phyloP scores from a whole-genome alignment of 2,888 invertebrate genomes.

The Mellilla xanthometata region DNA sequence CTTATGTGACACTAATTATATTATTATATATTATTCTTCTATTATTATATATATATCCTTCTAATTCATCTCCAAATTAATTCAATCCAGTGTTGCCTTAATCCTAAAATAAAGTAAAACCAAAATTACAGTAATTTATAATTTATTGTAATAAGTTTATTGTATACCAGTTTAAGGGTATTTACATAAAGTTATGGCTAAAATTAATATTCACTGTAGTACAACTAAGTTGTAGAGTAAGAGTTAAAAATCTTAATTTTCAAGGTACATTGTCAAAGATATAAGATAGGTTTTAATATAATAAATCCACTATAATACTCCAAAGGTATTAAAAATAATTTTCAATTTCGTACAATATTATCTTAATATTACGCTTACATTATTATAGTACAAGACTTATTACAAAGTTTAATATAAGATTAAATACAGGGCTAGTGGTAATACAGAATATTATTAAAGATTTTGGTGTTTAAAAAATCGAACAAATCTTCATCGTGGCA shows the following conservation, averaged over 20 bases:
- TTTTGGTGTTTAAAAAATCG: too few species aligned
- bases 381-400: slow-evolving; percentile 77
- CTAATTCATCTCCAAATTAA: too few species aligned
- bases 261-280: slow-evolving; percentile 31
- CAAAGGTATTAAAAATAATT: slow-evolving; percentile 74
- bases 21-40: too few species aligned
- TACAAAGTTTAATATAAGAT: slow-evolving; percentile 66
- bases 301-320: slow-evolving; percentile 61
- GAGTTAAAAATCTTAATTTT: slow-evolving; percentile 38
- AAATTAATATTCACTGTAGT: slow-evolving; percentile 58
- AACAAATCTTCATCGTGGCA: too few species aligned
- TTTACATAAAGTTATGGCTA: slow-evolving; percentile 67
- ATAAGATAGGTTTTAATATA: slow-evolving; percentile 21
- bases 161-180: slow-evolving; percentile 63
- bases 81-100: too few species aligned
- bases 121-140: slow-evolving; percentile 60
- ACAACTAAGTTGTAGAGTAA: slow-evolving; percentile 61
- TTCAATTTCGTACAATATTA: slow-evolving; percentile 60
- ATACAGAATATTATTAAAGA: slow-evolving; percentile 44
- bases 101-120: slow-evolving; percentile 39
- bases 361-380: slow-evolving; percentile 53
- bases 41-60: too few species aligned
- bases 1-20: too few species aligned
- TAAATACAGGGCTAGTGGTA: slow-evolving; percentile 63
- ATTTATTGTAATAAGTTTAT: slow-evolving; percentile 76